Evolutionary conservation across 2,888 invertebrate species (phyloP), one percentile per base, ranked within the genome.

Genomic region (Drosophila kanekoi): DNA sequence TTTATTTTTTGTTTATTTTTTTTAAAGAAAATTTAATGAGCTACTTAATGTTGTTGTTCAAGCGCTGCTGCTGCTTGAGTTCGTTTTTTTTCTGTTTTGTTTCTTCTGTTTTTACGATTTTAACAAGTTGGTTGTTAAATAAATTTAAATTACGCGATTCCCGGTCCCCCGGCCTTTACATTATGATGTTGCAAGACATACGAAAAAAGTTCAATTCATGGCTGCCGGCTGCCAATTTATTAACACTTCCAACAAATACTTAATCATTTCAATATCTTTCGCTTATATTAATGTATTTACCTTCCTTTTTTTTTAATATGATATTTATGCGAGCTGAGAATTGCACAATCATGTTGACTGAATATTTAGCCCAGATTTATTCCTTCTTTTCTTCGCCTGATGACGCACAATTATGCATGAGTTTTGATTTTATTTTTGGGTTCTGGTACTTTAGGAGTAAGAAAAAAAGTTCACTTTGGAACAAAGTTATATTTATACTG

Each of bases 111-210:
- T 80, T 83, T 86, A 79, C 66, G 81, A 73, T 80, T 80, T 88
- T 78, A 72, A 85, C 89, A 83, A 85, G 89, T 88, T 77, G 87
- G 79, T 69, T 77, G 77, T 87, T 87, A 89, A 89, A 89, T 85
- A 89, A 89, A 89, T 81, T 89, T 79, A 87, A 89, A 84, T 89
- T 89, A 88, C 72, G 45, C 63, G 77, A 62, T 72, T 77, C 41
- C 63, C 65, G 47, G 59, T 47, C 32, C 53, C 58, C 45, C 69
- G 52, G 60, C 61, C 35, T 57, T 71, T 68, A 71, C 86, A 87
- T 87, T 81, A 68, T 75, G 47, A 77, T 48, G 44, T 40, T 51
- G 54, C 45, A 44, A 35, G 32, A 52, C 23, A 38, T 59, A 59
- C 49, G 58, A 38, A 43, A n/a, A 38, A 16, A 67, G 43, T 47